These are phyloP conservation scores for Steinernema feltiae DNA, from an alignment of 1,140 invertebrate genomes.

Conservation along the genomic window DNA sequence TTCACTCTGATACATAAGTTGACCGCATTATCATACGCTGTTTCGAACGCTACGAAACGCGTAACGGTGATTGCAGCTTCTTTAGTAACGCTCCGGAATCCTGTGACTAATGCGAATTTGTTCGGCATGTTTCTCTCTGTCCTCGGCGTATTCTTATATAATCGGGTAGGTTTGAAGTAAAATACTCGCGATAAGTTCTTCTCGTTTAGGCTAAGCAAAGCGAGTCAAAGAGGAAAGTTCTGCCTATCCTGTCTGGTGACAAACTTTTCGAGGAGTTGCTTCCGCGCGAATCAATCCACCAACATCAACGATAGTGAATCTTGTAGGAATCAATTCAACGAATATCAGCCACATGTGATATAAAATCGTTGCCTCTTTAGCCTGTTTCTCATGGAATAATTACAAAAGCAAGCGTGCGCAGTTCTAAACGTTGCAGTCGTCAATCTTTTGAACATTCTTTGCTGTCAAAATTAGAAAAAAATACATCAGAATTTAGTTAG, in stretches of 20 bases:
- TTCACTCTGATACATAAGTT: conserved; percentile 81
- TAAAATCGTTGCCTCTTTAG: background rate
- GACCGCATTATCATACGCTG: conserved; percentile 84
- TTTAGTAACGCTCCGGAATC: conserved; percentile 79
- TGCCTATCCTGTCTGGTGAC: background rate
- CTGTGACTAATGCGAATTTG: conserved; percentile 78
- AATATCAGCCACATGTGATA: background rate
- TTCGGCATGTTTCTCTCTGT: conserved; percentile 84
- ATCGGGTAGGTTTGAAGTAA: conserved; percentile 58
- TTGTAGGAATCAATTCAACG: background rate
- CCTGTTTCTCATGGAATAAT: too few species aligned
- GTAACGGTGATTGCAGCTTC: conserved; percentile 85
- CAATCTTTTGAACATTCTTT: too few species aligned
- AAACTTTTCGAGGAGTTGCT: background rate
- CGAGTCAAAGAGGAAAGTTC: conserved; percentile 2
- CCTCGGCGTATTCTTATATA: conserved; percentile 81
- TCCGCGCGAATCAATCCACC: background rate
- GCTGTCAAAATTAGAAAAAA: too few species aligned
- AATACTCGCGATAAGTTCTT: background rate
- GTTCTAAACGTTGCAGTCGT: too few species aligned
- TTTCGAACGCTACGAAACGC: conserved; percentile 88
- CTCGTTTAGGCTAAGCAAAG: background rate
- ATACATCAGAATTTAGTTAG: too few species aligned
- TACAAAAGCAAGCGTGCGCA: too few species aligned
- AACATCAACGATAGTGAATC: background rate